Conservation (phyloP, 2,797 vertebrate species). For the Sebastes trivittatus region DNA sequence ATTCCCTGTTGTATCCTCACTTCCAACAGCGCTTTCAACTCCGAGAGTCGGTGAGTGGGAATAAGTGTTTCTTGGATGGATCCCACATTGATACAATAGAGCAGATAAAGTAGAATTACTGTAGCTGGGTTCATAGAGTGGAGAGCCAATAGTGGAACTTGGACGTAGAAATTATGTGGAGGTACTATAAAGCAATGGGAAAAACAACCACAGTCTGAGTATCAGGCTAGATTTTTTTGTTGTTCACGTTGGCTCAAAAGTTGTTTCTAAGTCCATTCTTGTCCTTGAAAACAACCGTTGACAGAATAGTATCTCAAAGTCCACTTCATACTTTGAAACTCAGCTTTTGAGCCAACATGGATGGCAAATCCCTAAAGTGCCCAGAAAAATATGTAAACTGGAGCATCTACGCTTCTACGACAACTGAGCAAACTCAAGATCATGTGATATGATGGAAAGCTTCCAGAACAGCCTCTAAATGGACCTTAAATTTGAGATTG, state of each 20-base stretch:
- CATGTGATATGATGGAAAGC: background rate
- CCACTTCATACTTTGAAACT: background rate
- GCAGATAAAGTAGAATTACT: slow-evolving; percentile 47
- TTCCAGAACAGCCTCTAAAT: background rate
- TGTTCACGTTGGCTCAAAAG: background rate
- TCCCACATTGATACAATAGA: slow-evolving; percentile 64
- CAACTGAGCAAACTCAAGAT: background rate
- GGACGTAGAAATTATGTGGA: background rate
- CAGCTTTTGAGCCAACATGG: background rate
- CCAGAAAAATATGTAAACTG: background rate
- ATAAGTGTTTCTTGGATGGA: slow-evolving; percentile 74
- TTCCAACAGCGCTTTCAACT: slow-evolving; percentile 54
- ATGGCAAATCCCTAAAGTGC: background rate
- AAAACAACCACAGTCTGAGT: background rate
- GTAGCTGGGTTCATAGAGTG: slow-evolving; percentile 38
- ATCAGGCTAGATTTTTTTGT: background rate
- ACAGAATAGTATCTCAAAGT: background rate
- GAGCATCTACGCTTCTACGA: background rate
- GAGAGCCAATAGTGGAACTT: slow-evolving; percentile 43
- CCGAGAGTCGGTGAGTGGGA: slow-evolving; percentile 63
- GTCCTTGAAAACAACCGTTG: background rate
- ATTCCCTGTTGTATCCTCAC: slow-evolving; percentile 40
- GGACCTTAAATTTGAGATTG: background rate
- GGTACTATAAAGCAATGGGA: background rate
- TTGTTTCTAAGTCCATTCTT: background rate